A percentile compares a stretch with the other conserved stretches of the same genome.
These are phyloP conservation scores for Lathamus discolor DNA, from an alignment of 2,113 vertebrate species.

Conservation along the genomic window DNA sequence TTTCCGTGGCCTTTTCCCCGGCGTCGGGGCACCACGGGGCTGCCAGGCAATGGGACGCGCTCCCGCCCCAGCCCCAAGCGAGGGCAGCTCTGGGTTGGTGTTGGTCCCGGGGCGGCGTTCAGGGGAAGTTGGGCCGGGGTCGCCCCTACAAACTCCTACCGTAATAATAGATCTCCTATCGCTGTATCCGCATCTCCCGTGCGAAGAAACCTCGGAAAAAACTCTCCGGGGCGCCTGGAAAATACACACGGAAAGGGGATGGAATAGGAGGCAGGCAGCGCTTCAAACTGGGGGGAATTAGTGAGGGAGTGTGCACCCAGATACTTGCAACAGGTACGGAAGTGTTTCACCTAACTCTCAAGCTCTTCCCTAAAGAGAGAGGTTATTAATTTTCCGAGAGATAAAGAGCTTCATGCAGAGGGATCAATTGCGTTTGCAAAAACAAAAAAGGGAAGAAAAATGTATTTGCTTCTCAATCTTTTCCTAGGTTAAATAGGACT, in stretches of 20 bases:
- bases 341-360: not conserved
- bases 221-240: not conserved
- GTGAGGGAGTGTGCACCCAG: not conserved
- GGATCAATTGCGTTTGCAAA: not conserved
- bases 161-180: not conserved
- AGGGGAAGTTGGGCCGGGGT: not conserved
- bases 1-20: conserved; percentile 40
- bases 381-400: not conserved
- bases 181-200: not conserved
- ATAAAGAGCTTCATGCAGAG: not conserved
- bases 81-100: not conserved
- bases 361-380: not conserved
- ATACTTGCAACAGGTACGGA: not conserved
- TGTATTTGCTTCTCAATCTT: not conserved
- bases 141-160: not conserved
- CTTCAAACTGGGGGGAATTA: not conserved
- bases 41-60: not conserved
- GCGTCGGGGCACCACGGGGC: not conserved
- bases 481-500: not conserved
- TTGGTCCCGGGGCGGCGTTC: not conserved
- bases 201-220: not conserved
- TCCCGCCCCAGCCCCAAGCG: not conserved
- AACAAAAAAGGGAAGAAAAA: not conserved
- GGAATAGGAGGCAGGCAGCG: not conserved
- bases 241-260: not conserved